Base-by-base conservation (phyloP, 2,888 invertebrate species). In the Neelides folsomi region DNA sequence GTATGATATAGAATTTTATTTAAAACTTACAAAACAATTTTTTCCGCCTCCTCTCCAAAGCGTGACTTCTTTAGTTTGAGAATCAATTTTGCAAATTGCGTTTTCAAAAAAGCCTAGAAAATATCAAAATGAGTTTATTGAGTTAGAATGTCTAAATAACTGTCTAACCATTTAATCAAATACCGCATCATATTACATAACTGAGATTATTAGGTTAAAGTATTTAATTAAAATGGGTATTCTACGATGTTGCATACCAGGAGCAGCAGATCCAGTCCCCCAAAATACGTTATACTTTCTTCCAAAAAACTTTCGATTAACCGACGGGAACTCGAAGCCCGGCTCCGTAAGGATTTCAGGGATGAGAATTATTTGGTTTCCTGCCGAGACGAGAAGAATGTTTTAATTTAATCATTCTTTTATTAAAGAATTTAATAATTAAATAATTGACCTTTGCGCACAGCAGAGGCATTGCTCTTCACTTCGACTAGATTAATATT, bases 251-350 rank as follows among this genome's bases (percentile, higher is more conserved):
- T 27, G 27, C 27, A 27, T 27, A 27, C 27, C 27, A 27, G 27
- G 27, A 27, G 27, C 27, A 27, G 27, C 66, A 12, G 68, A 65
- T 15, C 69, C 68, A 48, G 71, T 71, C 47, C 73, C 74, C 58
- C 75, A 76, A 44, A 68, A 68, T 62, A 71, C 76, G 48, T 68
- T 66, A 65, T 75, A 73, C 49, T 70, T 68, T 55, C 67, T 69
- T 18, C 60, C 59, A n/a, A 46, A 13, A 53, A 65, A 67, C 16
- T 65, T 62, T 53, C 68, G 70, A 65, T 75, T 75, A 49, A 75
- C 71, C 8, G 70, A 68, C 2, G 76, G 76, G 55, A 75, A 67
- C 55, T 76, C 76, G 53, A 71, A 68, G n/a, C 69, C 70, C 2
- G 63, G 58, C 38, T 66, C 63, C 0, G 64, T 62, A 20, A 68